Evolutionary conservation across 2,888 invertebrate species (phyloP).

Genomic region (Athripsodes cinereus): DNA sequence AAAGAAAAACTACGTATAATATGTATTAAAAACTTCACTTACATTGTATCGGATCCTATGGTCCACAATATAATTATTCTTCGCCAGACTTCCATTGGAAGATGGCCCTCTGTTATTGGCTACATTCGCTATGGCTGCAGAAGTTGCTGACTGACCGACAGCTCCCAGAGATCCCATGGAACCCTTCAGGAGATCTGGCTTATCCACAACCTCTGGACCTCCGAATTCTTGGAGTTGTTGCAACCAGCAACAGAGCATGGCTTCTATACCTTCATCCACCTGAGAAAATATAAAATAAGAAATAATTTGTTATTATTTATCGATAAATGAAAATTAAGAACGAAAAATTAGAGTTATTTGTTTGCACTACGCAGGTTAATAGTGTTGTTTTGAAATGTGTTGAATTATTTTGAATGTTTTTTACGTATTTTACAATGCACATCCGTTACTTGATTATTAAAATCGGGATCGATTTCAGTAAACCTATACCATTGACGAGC

Average conservation of each 20-base stretch:
- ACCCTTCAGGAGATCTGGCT: conserved; percentile 76
- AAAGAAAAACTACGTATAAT: too few relatives aligned
- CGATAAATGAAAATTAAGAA: too few relatives aligned
- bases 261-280: conserved; percentile 79
- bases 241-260: conserved; percentile 80
- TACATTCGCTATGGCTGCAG: conserved; percentile 23
- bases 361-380: too few relatives aligned
- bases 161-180: conserved; percentile 55
- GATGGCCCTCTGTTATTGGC: conserved; percentile 35
- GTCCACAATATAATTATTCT: conserved; percentile 58
- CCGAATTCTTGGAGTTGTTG: conserved; percentile 80
- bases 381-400: too few relatives aligned
- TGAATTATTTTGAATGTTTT: too few relatives aligned
- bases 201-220: conserved; percentile 74
- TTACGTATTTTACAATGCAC: too few relatives aligned
- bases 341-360: too few relatives aligned
- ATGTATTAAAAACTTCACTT: conserved; percentile 40
- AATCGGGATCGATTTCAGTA: too few relatives aligned
- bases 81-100: conserved; percentile 50
- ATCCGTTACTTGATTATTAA: too few relatives aligned
- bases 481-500: too few relatives aligned
- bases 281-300: too few relatives aligned
- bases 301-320: too few relatives aligned
- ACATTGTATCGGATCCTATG: conserved; percentile 80
- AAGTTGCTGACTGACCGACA: conserved; percentile 34